Evolutionary conservation across 92 coral and sea anemone genomes (phyloP), one percentile per base, ranked within the genome.

Genomic region (Metridium senile): DNA sequence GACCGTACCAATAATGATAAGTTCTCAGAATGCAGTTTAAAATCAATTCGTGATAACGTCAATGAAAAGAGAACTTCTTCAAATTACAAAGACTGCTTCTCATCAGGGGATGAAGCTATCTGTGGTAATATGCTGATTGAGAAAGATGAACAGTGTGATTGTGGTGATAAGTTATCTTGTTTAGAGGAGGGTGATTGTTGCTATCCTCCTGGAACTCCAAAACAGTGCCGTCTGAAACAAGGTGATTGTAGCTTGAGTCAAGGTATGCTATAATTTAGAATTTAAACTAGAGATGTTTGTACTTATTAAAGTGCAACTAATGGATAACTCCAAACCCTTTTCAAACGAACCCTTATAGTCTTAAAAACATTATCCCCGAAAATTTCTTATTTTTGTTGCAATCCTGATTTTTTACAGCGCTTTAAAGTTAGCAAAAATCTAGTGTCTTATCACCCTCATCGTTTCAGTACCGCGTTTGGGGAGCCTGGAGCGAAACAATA

Each of bases 91-190:
- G 74, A 63, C 80, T 91, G 92, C 83, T 72, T 89, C 31, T 52
- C 57, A 16, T 34, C 71, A 18, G 70, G 67, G 0, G 66, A 73
- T 28, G 83, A 84, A 33, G 71, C 93, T 3, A 68, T 93, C n/a
- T 95, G 99, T 74, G 99, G 99, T 46, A 95, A 95, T 74, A 86
- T 82, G 63, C 72, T 93, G 7, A 81, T 85, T 2, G 99, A 95
- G 70, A 66, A 39, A 7, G 58, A 10, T 2, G 99, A 95, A 47
- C 83, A 87, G 58, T 95, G 99, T 78, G 99, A 95, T 72, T 95
- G 99, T 67, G 99, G 99, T 19, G 79, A 78, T 58, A 47, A 26
- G 0, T 33, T 29, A 1, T 83, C 94, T 20, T 95, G 99, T 64
- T 10, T 34, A 1, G 82, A 72, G 27, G 58, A 85, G 21, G 85